phyloP scores from a whole-genome alignment of 2,888 invertebrate species.

The Pharmacophagus antenor region DNA sequence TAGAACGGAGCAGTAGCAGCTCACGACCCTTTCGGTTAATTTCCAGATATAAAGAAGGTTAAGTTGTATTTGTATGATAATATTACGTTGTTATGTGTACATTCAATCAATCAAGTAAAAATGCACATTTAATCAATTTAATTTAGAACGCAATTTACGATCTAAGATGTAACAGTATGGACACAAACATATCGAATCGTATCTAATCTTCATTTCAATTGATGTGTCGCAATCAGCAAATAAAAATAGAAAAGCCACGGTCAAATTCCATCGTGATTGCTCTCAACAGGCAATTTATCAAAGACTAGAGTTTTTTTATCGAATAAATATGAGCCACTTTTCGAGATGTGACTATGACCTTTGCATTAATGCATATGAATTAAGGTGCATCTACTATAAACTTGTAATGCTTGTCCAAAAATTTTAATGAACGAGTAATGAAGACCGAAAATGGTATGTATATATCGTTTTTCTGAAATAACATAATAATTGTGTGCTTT shows the following conservation, averaged over 20 bases:
- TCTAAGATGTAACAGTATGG: conserved; percentile 11
- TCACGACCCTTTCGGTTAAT: conserved; percentile 26
- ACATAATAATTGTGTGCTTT: no score
- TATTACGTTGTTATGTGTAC: conserved; percentile 16
- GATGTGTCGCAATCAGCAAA: conserved; percentile 55
- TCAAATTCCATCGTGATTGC: conserved; percentile 67
- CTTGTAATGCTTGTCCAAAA: not conserved
- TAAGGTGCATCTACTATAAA: conserved; percentile 12
- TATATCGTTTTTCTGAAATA: no score
- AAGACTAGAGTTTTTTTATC: conserved; percentile 53
- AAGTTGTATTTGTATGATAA: conserved; percentile 12
- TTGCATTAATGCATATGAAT: conserved; percentile 41
- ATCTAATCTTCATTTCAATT: conserved; percentile 53
- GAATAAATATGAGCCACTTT: conserved; percentile 43
- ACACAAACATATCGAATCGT: conserved; percentile 37
- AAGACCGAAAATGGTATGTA: no score
- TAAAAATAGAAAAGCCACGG: conserved; percentile 67
- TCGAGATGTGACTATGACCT: conserved; percentile 48
- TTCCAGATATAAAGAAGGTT: conserved; percentile 26
- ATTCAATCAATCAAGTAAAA: conserved; percentile 18
- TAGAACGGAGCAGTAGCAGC: conserved; percentile 23
- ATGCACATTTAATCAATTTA: conserved; percentile 8
- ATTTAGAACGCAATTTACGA: conserved; percentile 15
- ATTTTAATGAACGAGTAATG: no score
- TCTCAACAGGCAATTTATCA: conserved; percentile 57